These are phyloP conservation scores for Montipora capricornis DNA, from an alignment of 64 coral and sea anemone species.

Conservation along the genomic window DNA sequence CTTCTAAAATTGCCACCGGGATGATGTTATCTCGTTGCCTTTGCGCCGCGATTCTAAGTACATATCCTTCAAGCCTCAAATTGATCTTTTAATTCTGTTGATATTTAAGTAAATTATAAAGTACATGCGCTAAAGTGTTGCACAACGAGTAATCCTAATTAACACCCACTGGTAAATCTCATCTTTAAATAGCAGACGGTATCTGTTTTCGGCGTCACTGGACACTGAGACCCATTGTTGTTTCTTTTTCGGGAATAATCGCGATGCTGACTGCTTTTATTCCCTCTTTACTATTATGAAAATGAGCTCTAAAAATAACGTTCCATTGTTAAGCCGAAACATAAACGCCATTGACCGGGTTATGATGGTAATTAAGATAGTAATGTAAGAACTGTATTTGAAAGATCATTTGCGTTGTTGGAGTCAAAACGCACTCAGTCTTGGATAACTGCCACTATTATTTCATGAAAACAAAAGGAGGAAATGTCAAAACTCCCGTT, in stretches of 20 bases:
- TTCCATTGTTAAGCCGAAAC: neutral
- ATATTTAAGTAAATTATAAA: neutral
- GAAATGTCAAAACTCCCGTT: conserved; percentile 2
- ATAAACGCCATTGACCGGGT: neutral
- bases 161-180: neutral
- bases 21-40: too few relatives aligned
- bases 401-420: conserved; percentile 23
- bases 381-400: neutral
- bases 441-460: conserved; percentile 54
- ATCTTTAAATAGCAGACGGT: neutral
- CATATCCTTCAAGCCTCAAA: neutral
- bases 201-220: neutral
- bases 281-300: neutral
- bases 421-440: neutral
- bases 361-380: neutral
- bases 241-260: neutral
- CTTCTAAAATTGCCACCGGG: too few relatives aligned
- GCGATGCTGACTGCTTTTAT: neutral
- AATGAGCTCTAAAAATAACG: neutral
- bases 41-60: neutral
- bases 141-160: neutral
- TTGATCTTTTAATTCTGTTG: neutral
- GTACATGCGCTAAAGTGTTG: neutral
- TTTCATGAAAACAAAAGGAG: conserved; percentile 21
- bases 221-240: neutral